Conservation (phyloP, 2,797 vertebrate genomes). For the Florisuga fusca region DNA sequence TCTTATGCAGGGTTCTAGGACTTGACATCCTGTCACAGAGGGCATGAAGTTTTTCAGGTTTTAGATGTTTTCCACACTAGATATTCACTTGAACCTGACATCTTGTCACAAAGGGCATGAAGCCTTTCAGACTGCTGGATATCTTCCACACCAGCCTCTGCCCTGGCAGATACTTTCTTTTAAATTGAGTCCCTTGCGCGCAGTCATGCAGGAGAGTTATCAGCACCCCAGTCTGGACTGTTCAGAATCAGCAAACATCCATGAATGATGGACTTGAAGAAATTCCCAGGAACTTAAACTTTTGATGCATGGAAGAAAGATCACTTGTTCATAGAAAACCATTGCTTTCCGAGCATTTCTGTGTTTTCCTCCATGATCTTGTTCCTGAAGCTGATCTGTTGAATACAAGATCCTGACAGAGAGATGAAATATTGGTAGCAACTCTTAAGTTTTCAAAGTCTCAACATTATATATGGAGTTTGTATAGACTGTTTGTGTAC, state of each 20-base stretch:
- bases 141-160: constrained; percentile 64
- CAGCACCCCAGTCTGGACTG: constrained; percentile 11
- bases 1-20: constrained; percentile 26
- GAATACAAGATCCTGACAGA: background rate
- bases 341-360: background rate
- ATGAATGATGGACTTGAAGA: constrained; percentile 49
- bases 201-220: constrained; percentile 59
- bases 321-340: background rate
- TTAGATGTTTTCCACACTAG: constrained; percentile 61
- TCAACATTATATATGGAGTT: background rate
- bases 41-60: constrained; percentile 53
- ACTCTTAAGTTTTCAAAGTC: background rate
- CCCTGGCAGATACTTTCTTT: constrained; percentile 62
- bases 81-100: constrained; percentile 69
- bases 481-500: background rate
- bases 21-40: constrained; percentile 48
- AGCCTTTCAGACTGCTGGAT: constrained; percentile 67
- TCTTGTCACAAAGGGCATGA: constrained; percentile 69
- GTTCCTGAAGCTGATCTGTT: background rate
- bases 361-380: background rate
- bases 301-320: background rate
- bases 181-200: constrained; percentile 65
- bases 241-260: constrained; percentile 47
- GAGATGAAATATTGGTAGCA: background rate
- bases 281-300: constrained; percentile 53